Percentiles rank a stretch among this genome's conserved stretches.
Conservation (phyloP, 2,113 vertebrate genomes). For the Oreotrochilus melanogaster region DNA sequence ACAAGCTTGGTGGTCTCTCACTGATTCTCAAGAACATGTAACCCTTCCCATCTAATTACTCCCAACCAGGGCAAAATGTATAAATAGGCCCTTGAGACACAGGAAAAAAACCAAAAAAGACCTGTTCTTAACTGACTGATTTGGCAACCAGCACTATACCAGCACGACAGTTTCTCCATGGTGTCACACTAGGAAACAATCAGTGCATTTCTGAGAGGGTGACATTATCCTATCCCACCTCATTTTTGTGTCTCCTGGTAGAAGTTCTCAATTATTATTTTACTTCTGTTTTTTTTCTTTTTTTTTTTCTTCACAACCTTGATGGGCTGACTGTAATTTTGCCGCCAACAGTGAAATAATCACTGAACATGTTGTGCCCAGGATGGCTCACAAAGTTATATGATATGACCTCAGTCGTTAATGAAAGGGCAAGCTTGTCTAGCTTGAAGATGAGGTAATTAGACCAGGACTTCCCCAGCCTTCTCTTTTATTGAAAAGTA, state of each 20-base stretch:
- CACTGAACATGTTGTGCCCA: slow-evolving; percentile 12
- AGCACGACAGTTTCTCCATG: background rate
- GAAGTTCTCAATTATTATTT: background rate
- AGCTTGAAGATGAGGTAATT: slow-evolving; percentile 59
- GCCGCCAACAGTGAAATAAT: slow-evolving; percentile 49
- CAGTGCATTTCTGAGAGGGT: background rate
- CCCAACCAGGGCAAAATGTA: background rate
- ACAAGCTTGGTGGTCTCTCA: slow-evolving; percentile 32
- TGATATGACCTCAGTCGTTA: slow-evolving; percentile 71
- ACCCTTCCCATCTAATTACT: background rate
- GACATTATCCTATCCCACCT: slow-evolving; percentile 32
- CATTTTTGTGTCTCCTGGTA: slow-evolving; percentile 58
- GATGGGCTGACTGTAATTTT: background rate
- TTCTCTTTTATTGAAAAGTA: slow-evolving; percentile 70
- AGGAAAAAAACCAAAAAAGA: background rate
- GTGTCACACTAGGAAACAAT: background rate
- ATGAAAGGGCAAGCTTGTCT: slow-evolving; percentile 68
- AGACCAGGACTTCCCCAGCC: slow-evolving; percentile 59
- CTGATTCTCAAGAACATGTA: background rate
- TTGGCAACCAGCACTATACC: background rate
- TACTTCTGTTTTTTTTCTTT: background rate
- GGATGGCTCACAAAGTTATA: slow-evolving; percentile 65
- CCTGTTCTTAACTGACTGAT: background rate
- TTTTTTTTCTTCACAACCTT: slow-evolving; percentile 16
- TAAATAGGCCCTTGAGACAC: background rate